Conservation (phyloP, 2,888 invertebrate species). For the Ormyrus nitidulus region DNA sequence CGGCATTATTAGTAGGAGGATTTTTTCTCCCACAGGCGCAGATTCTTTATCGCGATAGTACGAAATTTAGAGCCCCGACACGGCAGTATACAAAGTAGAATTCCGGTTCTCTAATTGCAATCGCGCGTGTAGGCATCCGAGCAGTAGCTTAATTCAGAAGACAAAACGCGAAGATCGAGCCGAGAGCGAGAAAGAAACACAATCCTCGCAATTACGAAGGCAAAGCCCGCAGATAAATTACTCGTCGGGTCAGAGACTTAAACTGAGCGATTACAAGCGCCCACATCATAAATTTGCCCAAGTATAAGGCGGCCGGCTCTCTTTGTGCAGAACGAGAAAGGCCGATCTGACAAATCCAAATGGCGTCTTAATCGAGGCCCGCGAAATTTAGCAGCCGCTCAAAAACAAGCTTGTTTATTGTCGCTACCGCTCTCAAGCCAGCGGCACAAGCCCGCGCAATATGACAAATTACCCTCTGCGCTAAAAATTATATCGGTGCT, state of each 20-base stretch:
- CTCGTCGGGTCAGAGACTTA: conserved; percentile 44
- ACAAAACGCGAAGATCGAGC: conserved; percentile 35
- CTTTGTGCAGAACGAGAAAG: not conserved
- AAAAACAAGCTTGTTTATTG: conserved; percentile 19
- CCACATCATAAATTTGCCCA: conserved; percentile 46
- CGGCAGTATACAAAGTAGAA: conserved; percentile 17
- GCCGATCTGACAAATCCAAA: conserved; percentile 24
- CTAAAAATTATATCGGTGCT: conserved; percentile 2
- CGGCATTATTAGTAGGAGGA: not conserved
- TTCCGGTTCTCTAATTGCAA: conserved; percentile 40
- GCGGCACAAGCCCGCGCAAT: not conserved
- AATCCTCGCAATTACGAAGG: conserved; percentile 32
- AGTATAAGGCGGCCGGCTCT: conserved; percentile 15
- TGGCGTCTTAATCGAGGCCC: conserved; percentile 30
- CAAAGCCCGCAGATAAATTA: conserved; percentile 41
- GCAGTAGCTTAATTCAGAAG: conserved; percentile 35
- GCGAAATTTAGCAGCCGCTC: not conserved
- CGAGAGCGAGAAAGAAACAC: conserved; percentile 13
- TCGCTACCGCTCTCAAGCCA: not conserved
- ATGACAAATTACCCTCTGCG: conserved; percentile 6
- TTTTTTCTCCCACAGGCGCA: not conserved
- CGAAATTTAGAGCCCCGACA: conserved; percentile 17
- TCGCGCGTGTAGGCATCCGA: conserved; percentile 18
- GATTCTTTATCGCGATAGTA: not conserved
- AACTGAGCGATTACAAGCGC: conserved; percentile 48